Percentiles rank a stretch among this genome's conserved stretches.
Conservation (phyloP, 2,797 vertebrate genomes). For the Salmo trutta region DNA sequence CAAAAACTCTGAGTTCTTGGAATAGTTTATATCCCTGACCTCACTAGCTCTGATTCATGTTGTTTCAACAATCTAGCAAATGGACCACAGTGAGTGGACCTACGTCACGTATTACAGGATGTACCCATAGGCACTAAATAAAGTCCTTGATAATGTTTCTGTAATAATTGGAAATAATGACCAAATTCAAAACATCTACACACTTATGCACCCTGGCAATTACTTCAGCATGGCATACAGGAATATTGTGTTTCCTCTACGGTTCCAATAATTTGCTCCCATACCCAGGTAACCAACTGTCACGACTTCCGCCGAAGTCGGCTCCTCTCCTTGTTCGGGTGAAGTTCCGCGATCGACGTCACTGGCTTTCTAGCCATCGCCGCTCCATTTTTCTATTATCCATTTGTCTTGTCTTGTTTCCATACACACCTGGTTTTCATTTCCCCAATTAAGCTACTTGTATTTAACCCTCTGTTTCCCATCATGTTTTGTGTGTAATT, state of each 20-base stretch:
- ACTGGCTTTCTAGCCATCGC: too few species aligned
- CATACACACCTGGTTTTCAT: too few species aligned
- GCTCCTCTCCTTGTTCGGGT: too few species aligned
- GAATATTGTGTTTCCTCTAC: not conserved
- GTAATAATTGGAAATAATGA: slow-evolving; percentile 1
- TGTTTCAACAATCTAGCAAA: not conserved
- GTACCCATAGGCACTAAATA: not conserved
- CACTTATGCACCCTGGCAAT: not conserved
- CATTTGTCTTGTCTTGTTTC: too few species aligned
- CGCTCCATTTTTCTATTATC: too few species aligned
- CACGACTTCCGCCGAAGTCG: too few species aligned
- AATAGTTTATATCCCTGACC: not conserved
- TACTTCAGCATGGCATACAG: not conserved
- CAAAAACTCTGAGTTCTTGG: not conserved
- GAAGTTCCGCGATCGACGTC: too few species aligned
- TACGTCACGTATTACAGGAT: not conserved
- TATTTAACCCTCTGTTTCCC: too few species aligned
- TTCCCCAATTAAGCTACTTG: too few species aligned
- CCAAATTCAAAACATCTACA: not conserved
- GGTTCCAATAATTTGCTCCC: not conserved
- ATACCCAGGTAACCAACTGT: too few species aligned
- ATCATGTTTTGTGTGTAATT: too few species aligned
- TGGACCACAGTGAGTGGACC: not conserved
- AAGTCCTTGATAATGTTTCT: not conserved
- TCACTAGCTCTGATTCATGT: not conserved